Evolutionary conservation across 1,140 invertebrate species (phyloP).

Genomic region (Hylaeus anthracinus): DNA sequence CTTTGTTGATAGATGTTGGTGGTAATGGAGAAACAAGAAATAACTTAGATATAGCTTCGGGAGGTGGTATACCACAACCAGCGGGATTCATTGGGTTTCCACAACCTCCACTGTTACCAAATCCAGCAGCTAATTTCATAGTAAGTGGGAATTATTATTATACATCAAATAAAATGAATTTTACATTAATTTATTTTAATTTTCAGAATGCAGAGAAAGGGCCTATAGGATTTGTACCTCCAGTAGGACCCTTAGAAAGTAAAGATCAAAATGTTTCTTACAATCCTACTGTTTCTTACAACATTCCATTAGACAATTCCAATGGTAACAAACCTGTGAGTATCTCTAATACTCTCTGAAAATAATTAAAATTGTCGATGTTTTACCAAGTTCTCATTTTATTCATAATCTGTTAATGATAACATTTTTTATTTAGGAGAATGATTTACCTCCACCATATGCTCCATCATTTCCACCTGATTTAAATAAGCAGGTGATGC

Average conservation of each 20-base stretch:
- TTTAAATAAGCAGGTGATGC: conserved; percentile 78
- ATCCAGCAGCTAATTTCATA: conserved; percentile 67
- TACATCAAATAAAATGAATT: conserved; percentile 10
- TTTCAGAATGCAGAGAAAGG: conserved; percentile 66
- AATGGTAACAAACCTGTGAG: conserved; percentile 79
- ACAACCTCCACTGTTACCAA: conserved; percentile 84
- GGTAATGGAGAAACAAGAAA: conserved; percentile 79
- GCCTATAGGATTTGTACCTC: conserved; percentile 82
- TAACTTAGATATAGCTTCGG: conserved; percentile 82
- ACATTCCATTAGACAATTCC: conserved; percentile 83
- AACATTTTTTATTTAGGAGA: conserved; percentile 76
- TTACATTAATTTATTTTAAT: background rate
- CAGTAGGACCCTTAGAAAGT: conserved; percentile 55
- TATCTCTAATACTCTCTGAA: conserved; percentile 43
- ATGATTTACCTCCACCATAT: conserved; percentile 80
- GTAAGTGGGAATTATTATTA: conserved; percentile 24
- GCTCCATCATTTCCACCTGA: conserved; percentile 77
- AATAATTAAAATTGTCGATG: conserved; percentile 42
- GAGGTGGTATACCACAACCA: conserved; percentile 83
- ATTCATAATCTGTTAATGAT: conserved; percentile 39
- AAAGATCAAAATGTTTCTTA: conserved; percentile 77
- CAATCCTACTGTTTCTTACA: conserved; percentile 85
- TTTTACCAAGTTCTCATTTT: background rate
- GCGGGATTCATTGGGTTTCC: conserved; percentile 91
- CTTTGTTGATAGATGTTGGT: conserved; percentile 90